These are phyloP conservation scores for Lochmaea capreae DNA, from an alignment of 2,888 invertebrate species.

Conservation along the genomic window DNA sequence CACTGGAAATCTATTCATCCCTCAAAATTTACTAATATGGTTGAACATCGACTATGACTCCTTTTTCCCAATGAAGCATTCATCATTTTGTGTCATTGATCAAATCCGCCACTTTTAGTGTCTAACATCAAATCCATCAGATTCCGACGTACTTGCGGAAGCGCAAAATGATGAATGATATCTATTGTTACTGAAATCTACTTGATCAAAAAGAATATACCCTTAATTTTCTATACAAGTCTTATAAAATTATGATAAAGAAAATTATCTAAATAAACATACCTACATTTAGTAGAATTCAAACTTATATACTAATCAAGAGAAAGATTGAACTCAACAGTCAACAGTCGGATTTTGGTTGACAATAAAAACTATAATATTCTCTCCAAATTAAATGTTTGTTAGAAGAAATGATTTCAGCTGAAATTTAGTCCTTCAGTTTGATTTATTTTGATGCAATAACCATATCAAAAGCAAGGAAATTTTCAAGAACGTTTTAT, in stretches of 20 bases:
- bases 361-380: not conserved
- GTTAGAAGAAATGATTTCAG: not conserved
- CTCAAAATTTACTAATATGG: constrained; percentile 20
- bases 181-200: constrained; percentile 3
- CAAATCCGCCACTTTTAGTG: constrained; percentile 28
- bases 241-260: not conserved
- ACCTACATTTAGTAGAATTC: not conserved
- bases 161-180: constrained; percentile 13
- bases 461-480: not conserved
- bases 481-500: constrained; percentile 2
- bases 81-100: constrained; percentile 24
- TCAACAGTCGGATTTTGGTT: no score
- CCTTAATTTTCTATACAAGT: constrained; percentile 7
- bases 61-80: constrained; percentile 16
- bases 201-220: not conserved
- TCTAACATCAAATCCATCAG: constrained; percentile 20
- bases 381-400: not conserved
- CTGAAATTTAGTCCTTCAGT: not conserved
- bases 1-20: constrained; percentile 15
- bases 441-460: not conserved
- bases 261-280: not conserved
- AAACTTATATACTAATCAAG: no score
- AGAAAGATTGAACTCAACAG: no score
- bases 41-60: constrained; percentile 12
- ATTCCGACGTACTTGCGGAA: constrained; percentile 19